Percentiles rank a stretch among this genome's conserved stretches.
Conservation (phyloP, 2,888 invertebrate species). For the Phengaris alcon region DNA sequence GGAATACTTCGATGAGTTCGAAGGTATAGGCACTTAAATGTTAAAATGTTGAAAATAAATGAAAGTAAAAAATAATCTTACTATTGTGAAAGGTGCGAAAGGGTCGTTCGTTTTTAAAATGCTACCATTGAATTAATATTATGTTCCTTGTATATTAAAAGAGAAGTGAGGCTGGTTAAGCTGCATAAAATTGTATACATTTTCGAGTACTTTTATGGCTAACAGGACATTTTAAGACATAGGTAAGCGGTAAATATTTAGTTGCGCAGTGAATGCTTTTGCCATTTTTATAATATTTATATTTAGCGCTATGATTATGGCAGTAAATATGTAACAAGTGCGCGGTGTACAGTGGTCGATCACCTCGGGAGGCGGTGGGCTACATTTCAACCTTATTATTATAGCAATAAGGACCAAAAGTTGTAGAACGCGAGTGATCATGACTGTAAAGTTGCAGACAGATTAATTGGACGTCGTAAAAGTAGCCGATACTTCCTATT, state of each 20-base stretch:
- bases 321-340: not conserved
- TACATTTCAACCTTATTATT: not conserved
- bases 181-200: not conserved
- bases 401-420: not conserved
- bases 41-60: not conserved
- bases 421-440: too few relatives aligned
- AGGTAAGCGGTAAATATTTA: not conserved
- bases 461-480: too few relatives aligned
- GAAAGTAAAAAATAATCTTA: not conserved
- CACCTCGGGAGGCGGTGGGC: not conserved
- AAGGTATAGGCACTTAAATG: too few relatives aligned
- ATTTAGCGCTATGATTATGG: not conserved
- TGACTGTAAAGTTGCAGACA: too few relatives aligned
- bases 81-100: not conserved
- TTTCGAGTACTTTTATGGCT: not conserved
- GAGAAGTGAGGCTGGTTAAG: not conserved
- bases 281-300: slow-evolving; percentile 6
- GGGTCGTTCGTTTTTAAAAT: not conserved
- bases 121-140: not conserved
- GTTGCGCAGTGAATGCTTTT: not conserved
- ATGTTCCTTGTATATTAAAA: not conserved
- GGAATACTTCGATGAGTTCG: too few relatives aligned
- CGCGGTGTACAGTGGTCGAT: not conserved
- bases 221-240: not conserved
- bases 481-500: too few relatives aligned